A percentile compares a stretch with the other conserved stretches of the same genome.
phyloP scores from a whole-genome alignment of 2,888 invertebrate genomes.

The Cataglyphis rosenhaueri region DNA sequence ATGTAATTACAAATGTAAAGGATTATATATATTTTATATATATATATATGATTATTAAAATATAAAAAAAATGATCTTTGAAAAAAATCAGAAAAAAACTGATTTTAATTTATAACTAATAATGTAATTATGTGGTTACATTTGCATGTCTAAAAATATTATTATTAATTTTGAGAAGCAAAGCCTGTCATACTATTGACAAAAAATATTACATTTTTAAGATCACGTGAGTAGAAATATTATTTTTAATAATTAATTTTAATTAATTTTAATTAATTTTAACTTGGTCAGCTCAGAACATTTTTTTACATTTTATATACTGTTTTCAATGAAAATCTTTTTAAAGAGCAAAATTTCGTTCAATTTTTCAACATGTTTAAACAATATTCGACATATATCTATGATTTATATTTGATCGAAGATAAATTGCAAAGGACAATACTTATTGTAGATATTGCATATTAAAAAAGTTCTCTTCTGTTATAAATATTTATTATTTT shows the following conservation, averaged over 20 bases:
- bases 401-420: background rate
- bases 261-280: background rate
- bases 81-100: background rate
- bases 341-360: background rate
- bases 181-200: background rate
- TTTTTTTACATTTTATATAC: background rate
- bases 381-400: constrained; percentile 6
- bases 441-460: background rate
- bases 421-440: background rate
- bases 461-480: background rate
- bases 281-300: background rate
- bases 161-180: background rate
- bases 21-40: background rate
- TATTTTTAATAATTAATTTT: background rate
- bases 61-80: background rate
- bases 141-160: background rate
- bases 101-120: background rate
- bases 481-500: constrained; percentile 27
- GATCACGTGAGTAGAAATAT: background rate
- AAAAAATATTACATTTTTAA: background rate
- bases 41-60: background rate
- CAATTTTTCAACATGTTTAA: background rate
- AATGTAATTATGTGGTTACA: background rate
- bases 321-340: background rate
- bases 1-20: background rate